Base-by-base conservation (phyloP, 64 coral and sea anemone genomes). In the Acropora yongei region DNA sequence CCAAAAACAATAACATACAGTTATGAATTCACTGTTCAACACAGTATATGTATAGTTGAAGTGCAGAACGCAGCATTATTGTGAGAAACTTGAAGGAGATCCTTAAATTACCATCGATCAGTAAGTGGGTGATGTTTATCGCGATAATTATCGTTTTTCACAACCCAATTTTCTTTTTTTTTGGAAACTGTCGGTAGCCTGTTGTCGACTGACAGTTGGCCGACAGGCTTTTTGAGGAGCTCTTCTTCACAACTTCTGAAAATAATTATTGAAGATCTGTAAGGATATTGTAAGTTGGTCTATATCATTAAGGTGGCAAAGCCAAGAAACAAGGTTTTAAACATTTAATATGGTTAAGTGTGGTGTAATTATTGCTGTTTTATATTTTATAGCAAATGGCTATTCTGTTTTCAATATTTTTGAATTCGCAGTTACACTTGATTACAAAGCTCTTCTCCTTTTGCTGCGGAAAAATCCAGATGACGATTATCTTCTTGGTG, bases 381-480 rank as follows among this genome's bases (percentile, higher is more conserved):
- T 63, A 63, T 63, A 63, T 8, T 13, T 63, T 63, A 63, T n/a
- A n/a, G 58, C 58, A 63, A 8, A 8, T 63, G 58, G 58, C 12
- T 63, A 63, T 63, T 63, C 58, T 63, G 11, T 63, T 63, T 12
- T 12, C 58, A 63, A 63, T 63, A 63, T 17, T 75, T 41, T 41
- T 75, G 30, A 44, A 44, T 75, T 77, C 47, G 74, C 76, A 49
- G 76, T 49, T 49, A 86, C 83, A 5, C 58, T 86, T 65, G 83
- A 86, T 72, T 86, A 86, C 43, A 86, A 86, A 47, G 67, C 83
- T 18, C 45, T 86, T 12, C 83, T 86, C 8, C 83, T 73, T 72
- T 69, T 86, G 9, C 67, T 86, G 43, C 58, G 44, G 47, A 86
- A 73, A 58, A 47, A 63, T 47, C 41, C 44, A 16, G 83, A 86